These are phyloP conservation scores for Pseudochaenichthys georgianus DNA, from an alignment of 2,797 vertebrate species.

Conservation along the genomic window DNA sequence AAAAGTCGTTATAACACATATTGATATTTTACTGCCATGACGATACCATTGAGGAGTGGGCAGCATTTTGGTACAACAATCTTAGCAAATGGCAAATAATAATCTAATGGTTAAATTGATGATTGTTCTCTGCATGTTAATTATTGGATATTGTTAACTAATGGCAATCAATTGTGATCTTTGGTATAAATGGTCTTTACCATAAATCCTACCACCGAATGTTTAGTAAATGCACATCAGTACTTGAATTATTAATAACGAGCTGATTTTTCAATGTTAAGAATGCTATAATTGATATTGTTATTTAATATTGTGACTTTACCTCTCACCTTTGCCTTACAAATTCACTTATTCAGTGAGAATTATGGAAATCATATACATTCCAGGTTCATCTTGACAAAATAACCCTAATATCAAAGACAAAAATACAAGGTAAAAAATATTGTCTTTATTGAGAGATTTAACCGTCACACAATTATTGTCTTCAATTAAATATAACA, in stretches of 20 bases:
- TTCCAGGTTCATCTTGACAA: not conserved
- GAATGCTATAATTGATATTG: not conserved
- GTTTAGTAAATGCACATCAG: slow-evolving; percentile 12
- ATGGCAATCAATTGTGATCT: slow-evolving; percentile 26
- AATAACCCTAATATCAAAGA: not conserved
- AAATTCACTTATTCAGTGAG: not conserved
- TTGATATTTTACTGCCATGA: slow-evolving; percentile 33
- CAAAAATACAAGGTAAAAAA: not conserved
- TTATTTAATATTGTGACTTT: not conserved
- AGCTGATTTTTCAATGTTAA: not conserved
- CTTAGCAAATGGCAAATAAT: slow-evolving; percentile 71
- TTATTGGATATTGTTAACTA: slow-evolving; percentile 42
- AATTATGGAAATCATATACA: not conserved
- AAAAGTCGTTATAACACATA: slow-evolving; percentile 22
- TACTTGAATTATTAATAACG: slow-evolving; percentile 16
- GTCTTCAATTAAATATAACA: slow-evolving; percentile 16
- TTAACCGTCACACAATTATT: slow-evolving; percentile 1
- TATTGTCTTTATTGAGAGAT: not conserved
- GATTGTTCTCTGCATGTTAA: slow-evolving; percentile 48
- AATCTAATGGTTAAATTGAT: slow-evolving; percentile 50
- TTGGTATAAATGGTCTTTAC: not conserved
- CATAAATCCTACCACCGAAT: not conserved
- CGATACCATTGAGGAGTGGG: slow-evolving; percentile 12
- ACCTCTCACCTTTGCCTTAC: slow-evolving; percentile 9
- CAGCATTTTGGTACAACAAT: slow-evolving; percentile 18